Conservation (phyloP, 2,113 vertebrate genomes). For the Solea senegalensis region DNA sequence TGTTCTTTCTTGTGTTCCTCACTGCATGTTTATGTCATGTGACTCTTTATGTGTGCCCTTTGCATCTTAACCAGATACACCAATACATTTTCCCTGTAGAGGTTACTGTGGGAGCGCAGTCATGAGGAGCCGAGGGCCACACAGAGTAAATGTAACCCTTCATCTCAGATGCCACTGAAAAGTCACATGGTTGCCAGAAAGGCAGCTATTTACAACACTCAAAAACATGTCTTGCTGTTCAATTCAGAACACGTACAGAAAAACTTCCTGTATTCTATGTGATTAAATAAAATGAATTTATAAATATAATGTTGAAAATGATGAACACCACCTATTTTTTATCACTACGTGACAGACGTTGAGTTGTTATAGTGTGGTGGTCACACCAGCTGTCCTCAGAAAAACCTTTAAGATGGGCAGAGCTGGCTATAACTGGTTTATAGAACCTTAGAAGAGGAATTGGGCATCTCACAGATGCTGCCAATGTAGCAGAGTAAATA, state of each 20-base stretch:
- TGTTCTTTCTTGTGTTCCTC: neutral
- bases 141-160: conserved; percentile 46
- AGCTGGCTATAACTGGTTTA: conserved; percentile 55
- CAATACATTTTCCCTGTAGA: conserved; percentile 24
- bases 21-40: neutral
- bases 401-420: neutral
- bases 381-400: conserved; percentile 61
- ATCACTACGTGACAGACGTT: neutral
- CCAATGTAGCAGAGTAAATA: conserved; percentile 45
- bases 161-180: conserved; percentile 31
- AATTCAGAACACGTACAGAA: neutral
- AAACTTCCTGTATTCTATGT: neutral
- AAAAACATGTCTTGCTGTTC: neutral
- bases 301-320: neutral
- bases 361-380: neutral
- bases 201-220: conserved; percentile 35
- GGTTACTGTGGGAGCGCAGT: conserved; percentile 5
- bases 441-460: conserved; percentile 38
- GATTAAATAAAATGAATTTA: neutral
- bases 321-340: neutral
- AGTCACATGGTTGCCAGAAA: conserved; percentile 54
- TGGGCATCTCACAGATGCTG: conserved; percentile 50
- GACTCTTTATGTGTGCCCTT: conserved; percentile 22
- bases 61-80: conserved; percentile 35
- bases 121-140: conserved; percentile 17